A percentile compares a stretch with the other conserved stretches of the same genome.
Conservation (phyloP, 2,113 vertebrate genomes). For the Setophaga petechia region DNA sequence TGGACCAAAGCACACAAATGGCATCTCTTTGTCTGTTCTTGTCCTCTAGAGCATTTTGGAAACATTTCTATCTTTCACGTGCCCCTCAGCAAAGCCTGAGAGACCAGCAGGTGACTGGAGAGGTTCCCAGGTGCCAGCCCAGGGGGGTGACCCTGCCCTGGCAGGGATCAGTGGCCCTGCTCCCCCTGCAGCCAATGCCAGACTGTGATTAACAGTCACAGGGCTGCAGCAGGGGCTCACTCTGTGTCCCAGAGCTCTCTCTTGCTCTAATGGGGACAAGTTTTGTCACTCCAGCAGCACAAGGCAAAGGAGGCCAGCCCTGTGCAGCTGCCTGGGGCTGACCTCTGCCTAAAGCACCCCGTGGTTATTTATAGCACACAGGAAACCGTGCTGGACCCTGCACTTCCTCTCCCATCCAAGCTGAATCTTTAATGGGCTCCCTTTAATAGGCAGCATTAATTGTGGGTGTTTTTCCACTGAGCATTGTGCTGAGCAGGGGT, state of each 20-base stretch:
- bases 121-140: not conserved
- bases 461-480: not conserved
- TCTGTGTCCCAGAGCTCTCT: not conserved
- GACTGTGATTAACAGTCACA: accelerated
- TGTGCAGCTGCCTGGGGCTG: not conserved
- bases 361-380: not conserved
- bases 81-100: not conserved
- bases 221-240: not conserved
- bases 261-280: accelerated
- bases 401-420: not conserved
- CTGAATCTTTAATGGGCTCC: not conserved
- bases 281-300: not conserved
- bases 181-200: not conserved
- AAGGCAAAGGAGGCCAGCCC: not conserved
- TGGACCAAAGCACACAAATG: not conserved
- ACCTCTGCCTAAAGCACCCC: not conserved
- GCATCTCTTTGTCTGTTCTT: not conserved
- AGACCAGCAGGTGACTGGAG: not conserved
- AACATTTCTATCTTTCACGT: not conserved
- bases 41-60: not conserved
- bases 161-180: not conserved
- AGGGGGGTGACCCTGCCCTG: accelerated
- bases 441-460: not conserved
- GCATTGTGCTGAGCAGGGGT: not conserved
- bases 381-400: not conserved